Evolutionary conservation across 2,888 invertebrate genomes (phyloP).

Genomic region (Tolmerus cingulatus): DNA sequence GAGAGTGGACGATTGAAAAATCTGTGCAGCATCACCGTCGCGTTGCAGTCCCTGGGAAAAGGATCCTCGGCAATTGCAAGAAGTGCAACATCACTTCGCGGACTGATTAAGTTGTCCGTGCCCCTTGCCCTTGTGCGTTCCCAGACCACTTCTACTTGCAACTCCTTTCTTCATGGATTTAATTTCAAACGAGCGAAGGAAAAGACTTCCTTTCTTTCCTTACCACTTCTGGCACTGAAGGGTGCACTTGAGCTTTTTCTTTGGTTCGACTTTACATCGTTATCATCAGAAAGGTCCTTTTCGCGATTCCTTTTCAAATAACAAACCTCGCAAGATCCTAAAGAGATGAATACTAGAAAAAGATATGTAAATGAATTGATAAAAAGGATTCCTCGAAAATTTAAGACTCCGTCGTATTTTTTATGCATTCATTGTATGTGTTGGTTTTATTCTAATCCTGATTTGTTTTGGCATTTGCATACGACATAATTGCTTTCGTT

Average conservation of each 20-base stretch:
- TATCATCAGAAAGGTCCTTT: background rate
- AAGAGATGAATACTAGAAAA: background rate
- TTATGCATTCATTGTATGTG: background rate
- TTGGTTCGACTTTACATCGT: slow-evolving; percentile 13
- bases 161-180: slow-evolving; percentile 2
- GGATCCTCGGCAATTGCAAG: background rate
- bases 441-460: background rate
- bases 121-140: background rate
- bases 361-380: background rate
- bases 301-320: background rate
- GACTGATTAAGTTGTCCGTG: slow-evolving; percentile 15
- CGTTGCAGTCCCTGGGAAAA: background rate
- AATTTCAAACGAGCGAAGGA: slow-evolving; percentile 5
- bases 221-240: background rate
- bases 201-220: background rate
- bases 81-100: background rate
- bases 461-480: background rate
- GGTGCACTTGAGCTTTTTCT: background rate
- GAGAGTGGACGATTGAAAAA: background rate
- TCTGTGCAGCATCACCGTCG: background rate
- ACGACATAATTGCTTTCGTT: background rate
- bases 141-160: background rate
- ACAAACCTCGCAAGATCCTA: background rate
- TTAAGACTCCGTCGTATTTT: background rate
- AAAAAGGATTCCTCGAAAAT: background rate